A percentile compares a stretch with the other conserved stretches of the same genome.
Evolutionary conservation across 2,113 vertebrate species (phyloP).

Genomic region (Catharus minimus): DNA sequence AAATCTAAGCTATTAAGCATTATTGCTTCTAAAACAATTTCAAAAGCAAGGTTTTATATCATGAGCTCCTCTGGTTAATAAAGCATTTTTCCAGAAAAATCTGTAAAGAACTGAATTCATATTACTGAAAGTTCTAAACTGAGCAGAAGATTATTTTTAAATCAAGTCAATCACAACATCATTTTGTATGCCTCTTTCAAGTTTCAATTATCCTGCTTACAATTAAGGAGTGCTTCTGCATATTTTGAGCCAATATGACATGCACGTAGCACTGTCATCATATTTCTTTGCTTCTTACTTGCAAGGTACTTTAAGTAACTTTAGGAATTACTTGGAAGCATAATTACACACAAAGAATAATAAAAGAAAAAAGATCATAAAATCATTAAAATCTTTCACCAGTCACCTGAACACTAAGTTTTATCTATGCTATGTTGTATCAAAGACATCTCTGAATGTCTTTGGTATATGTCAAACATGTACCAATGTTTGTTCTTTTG

Average conservation of each 20-base stretch:
- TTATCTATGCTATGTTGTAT: neutral
- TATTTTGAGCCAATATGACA: neutral
- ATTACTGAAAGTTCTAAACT: neutral
- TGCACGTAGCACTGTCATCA: neutral
- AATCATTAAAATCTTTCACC: neutral
- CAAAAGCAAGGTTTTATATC: neutral
- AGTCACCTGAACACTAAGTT: neutral
- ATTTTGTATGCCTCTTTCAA: neutral
- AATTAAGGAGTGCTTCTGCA: neutral
- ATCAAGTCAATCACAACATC: neutral
- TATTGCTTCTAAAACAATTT: neutral
- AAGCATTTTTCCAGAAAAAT: neutral
- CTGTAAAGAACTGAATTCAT: neutral
- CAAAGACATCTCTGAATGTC: neutral
- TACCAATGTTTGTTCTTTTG: neutral
- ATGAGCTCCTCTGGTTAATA: neutral
- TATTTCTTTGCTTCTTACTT: neutral
- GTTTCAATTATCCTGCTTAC: neutral
- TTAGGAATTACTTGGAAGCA: neutral
- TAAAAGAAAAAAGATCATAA: neutral
- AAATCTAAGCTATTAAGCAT: neutral
- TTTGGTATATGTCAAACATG: too few species aligned
- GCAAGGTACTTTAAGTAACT: neutral
- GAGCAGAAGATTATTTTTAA: neutral
- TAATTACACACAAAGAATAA: neutral